These are phyloP conservation scores for Bemisia tabaci DNA, from an alignment of 1,140 invertebrate genomes.

Conservation along the genomic window DNA sequence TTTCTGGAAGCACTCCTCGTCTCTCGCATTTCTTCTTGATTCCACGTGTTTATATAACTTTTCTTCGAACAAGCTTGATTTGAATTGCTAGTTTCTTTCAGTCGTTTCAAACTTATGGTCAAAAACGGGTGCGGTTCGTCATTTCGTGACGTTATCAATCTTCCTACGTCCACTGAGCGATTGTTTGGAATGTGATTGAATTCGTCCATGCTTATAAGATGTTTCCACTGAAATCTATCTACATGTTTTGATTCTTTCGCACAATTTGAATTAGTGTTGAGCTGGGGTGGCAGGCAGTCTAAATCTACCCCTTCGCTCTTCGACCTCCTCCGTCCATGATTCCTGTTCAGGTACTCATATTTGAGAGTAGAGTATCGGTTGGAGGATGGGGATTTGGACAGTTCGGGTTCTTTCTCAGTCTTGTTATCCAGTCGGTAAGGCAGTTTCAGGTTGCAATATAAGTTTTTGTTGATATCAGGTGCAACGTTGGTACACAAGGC, in stretches of 20 bases:
- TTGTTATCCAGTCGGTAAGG: neutral
- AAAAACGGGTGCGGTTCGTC: neutral
- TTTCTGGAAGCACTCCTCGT: neutral
- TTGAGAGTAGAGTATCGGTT: neutral
- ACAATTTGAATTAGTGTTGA: neutral
- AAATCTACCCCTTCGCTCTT: neutral
- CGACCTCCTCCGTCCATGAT: neutral
- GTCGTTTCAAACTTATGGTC: neutral
- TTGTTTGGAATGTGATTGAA: neutral
- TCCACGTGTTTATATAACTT: neutral
- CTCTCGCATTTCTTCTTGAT: neutral
- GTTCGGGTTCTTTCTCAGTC: neutral
- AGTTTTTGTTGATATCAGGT: neutral
- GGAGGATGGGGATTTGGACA: neutral
- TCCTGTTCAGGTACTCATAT: neutral
- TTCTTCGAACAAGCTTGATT: neutral
- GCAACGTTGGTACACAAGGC: neutral
- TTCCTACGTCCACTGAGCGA: neutral
- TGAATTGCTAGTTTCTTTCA: neutral
- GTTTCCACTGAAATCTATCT: neutral
- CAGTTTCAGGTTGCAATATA: neutral
- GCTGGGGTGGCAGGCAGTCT: neutral
- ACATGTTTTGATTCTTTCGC: neutral
- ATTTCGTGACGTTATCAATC: neutral
- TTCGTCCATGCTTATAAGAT: neutral